A percentile compares a stretch with the other conserved stretches of the same genome.
phyloP scores from a whole-genome alignment of 2,113 vertebrate species.

The Dendropsophus ebraccatus region DNA sequence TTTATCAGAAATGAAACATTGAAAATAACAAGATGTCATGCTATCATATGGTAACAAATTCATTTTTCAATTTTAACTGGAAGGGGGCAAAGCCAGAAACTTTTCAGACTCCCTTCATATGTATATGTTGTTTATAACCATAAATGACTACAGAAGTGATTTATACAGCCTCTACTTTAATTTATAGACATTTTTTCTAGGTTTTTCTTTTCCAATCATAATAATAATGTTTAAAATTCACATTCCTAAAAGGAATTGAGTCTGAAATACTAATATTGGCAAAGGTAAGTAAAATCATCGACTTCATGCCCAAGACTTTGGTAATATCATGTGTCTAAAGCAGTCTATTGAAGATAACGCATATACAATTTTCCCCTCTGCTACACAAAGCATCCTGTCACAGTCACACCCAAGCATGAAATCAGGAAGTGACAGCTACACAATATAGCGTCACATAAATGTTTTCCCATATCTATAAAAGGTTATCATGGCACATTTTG shows the following conservation, averaged over 20 bases:
- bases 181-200: too few species aligned
- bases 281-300: background rate
- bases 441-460: background rate
- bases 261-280: background rate
- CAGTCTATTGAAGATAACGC: background rate
- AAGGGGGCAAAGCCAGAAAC: too few species aligned
- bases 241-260: background rate
- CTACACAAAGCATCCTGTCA: slow-evolving; percentile 18
- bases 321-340: background rate
- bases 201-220: too few species aligned
- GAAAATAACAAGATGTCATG: too few species aligned
- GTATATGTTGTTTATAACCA: too few species aligned
- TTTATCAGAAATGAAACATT: too few species aligned
- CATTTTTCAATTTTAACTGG: too few species aligned
- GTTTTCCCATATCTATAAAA: background rate
- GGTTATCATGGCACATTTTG: slow-evolving; percentile 8
- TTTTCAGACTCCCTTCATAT: too few species aligned
- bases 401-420: background rate
- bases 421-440: slow-evolving; percentile 11
- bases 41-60: too few species aligned
- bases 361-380: background rate
- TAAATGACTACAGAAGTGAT: too few species aligned
- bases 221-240: background rate
- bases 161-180: too few species aligned
- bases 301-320: background rate